A percentile compares a stretch with the other conserved stretches of the same genome.
Conservation (phyloP, 1,140 invertebrate genomes). For the Drosophila setifemur region DNA sequence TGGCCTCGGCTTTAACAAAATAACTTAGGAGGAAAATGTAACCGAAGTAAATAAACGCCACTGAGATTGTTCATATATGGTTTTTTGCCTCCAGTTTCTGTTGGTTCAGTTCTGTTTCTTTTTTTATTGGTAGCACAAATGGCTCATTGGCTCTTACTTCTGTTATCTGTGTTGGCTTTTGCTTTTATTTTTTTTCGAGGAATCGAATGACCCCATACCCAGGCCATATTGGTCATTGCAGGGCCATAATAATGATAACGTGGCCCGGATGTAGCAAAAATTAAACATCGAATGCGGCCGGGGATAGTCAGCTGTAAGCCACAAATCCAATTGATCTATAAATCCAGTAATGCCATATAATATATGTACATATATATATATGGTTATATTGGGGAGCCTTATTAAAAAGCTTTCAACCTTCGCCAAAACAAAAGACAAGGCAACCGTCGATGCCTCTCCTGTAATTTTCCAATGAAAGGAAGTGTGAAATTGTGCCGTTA, state of each 20-base stretch:
- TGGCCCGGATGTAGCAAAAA: constrained; percentile 4
- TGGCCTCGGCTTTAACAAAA: too few species aligned
- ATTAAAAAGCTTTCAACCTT: constrained; percentile 19
- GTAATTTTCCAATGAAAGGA: constrained; percentile 42
- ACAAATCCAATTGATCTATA: constrained; percentile 44
- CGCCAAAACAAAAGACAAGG: constrained; percentile 8
- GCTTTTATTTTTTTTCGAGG: too few species aligned
- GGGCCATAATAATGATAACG: constrained; percentile 5
- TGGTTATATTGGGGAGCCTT: constrained; percentile 1
- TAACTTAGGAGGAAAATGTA: too few species aligned
- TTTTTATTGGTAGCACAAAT: constrained; percentile 55
- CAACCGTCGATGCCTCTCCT: constrained; percentile 4
- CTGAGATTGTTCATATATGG: not conserved
- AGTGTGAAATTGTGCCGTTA: constrained; percentile 47
- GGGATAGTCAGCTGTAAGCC: too few species aligned
- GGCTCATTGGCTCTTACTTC: constrained; percentile 22
- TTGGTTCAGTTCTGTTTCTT: too few species aligned
- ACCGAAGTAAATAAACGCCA: too few species aligned
- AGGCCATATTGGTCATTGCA: not conserved
- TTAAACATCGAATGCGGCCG: constrained; percentile 26
- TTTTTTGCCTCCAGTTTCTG: not conserved
- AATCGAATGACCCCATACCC: too few species aligned
- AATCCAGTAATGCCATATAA: constrained; percentile 14
- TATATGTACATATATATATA: not conserved
- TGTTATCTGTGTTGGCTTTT: too few species aligned